Conservation (phyloP, 2,113 vertebrate genomes). For the Ammodytes dubius region DNA sequence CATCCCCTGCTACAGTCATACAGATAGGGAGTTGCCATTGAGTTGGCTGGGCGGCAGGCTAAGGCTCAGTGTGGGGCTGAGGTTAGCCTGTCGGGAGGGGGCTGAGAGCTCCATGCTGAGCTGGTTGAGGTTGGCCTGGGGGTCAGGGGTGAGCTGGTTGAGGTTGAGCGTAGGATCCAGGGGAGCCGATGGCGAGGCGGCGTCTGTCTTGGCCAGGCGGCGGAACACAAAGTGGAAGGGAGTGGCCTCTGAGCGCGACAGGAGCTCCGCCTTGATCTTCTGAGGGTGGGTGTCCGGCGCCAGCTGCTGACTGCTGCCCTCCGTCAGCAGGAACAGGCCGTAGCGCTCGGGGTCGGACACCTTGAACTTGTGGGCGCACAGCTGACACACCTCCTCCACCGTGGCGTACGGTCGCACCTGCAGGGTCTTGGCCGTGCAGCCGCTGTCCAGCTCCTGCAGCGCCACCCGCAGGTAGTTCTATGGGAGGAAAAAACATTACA, state of each 20-base stretch:
- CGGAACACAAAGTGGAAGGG: constrained; percentile 94
- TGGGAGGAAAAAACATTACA: background rate
- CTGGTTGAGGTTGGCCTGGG: constrained; percentile 36
- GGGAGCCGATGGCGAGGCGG: constrained; percentile 5
- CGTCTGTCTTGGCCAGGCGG: constrained; percentile 76
- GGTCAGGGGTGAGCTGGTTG: constrained; percentile 33
- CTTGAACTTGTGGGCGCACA: constrained; percentile 93
- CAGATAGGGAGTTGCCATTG: constrained; percentile 36
- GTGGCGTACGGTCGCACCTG: constrained; percentile 91
- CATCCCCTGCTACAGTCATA: constrained; percentile 31
- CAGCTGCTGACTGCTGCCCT: constrained; percentile 93
- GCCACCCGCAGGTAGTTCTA: constrained; percentile 98
- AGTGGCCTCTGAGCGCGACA: constrained; percentile 88
- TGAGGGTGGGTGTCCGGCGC: constrained; percentile 95
- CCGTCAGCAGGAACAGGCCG: constrained; percentile 89
- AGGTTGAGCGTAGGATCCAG: constrained; percentile 25
- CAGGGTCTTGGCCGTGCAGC: constrained; percentile 96
- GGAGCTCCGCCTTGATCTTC: constrained; percentile 95
- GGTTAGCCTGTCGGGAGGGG: background rate
- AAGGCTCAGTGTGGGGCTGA: constrained; percentile 47
- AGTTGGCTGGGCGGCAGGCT: constrained; percentile 49
- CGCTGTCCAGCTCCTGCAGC: constrained; percentile 91
- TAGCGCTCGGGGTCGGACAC: constrained; percentile 83
- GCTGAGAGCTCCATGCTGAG: background rate
- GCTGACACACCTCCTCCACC: constrained; percentile 92